A percentile compares a stretch with the other conserved stretches of the same genome.
phyloP scores from a whole-genome alignment of 2,113 vertebrate genomes.

The Bothrops jararaca region DNA sequence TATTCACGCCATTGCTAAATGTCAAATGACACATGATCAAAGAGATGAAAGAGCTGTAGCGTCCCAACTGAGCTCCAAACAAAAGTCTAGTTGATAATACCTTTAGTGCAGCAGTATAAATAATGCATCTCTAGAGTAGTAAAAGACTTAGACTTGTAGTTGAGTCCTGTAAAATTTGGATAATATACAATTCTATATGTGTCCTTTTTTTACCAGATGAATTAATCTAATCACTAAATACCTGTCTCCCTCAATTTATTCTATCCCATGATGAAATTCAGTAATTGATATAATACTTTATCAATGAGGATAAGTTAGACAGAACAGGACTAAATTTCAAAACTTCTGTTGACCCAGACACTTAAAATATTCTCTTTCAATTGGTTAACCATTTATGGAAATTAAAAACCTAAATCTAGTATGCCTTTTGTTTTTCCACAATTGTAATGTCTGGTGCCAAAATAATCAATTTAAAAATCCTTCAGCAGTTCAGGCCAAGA shows the following conservation, averaged over 20 bases:
- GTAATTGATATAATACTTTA: constrained; percentile 42
- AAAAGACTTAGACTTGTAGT: not conserved
- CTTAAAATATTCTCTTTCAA: constrained; percentile 61
- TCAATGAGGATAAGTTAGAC: constrained; percentile 6
- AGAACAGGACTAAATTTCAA: constrained; percentile 56
- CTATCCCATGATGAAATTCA: constrained; percentile 31
- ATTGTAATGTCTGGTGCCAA: constrained; percentile 68
- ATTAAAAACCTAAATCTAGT: constrained; percentile 72
- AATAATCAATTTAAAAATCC: constrained; percentile 71
- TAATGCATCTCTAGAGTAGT: not conserved
- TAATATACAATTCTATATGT: not conserved
- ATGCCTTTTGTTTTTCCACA: constrained; percentile 67
- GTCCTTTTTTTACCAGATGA: not conserved
- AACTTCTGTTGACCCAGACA: constrained; percentile 62
- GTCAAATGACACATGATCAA: not conserved
- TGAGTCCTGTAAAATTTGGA: not conserved
- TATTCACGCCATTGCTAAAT: not conserved
- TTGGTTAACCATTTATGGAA: constrained; percentile 77
- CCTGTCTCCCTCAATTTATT: constrained; percentile 17
- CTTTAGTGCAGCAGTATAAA: not conserved
- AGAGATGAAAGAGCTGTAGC: not conserved
- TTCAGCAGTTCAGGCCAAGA: constrained; percentile 71
- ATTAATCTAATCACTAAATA: not conserved
- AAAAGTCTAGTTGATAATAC: not conserved
- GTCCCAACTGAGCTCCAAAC: not conserved